Base-by-base conservation (phyloP, 2,888 invertebrate genomes). In the Aspidapion aeneum region DNA sequence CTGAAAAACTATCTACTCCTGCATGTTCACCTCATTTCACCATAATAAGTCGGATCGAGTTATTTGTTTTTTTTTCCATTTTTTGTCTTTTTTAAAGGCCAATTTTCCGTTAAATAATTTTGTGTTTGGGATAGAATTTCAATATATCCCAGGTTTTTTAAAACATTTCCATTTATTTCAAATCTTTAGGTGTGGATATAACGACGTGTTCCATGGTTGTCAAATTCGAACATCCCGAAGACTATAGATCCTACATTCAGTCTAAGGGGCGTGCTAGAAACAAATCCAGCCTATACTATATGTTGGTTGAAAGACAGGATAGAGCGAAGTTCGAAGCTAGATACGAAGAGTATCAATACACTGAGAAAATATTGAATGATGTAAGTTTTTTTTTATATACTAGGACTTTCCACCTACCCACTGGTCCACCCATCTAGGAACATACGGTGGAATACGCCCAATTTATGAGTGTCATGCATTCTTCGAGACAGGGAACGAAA, bases 201-300 rank as follows among this genome's bases (percentile, higher is more conserved):
- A 90, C 90, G 1, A 84, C 86, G 21, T 98, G 97, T 75, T 88
- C 90, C 66, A 79, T 93, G 51, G 90, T 96, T 0, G 73, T 96
- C 18, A 85, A 90, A 58, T 92, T 89, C 74, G 93, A 94, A 74
- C 75, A 80, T 1, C 85, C 91, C 0, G 75, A 82, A 58, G 89
- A 91, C 71, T 92, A 91, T 71, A 63, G 93, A 57, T 89, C 92
- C 0, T 97, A 96, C 74, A 86, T 96, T 50, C 95, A 96, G 79
- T 91, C 94, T 65, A 94, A 95, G 85, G 95, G 94, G 71, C 85
- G 97, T 61, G 96, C 96, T 0, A 83, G 92, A n/a, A 83, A 84
- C 70, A 74, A 75, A 1, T 77, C 82, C 0, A 88, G 92, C n/a
- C 78, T 79, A 9, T 93, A 83, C 70, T 80, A 86, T 0, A 78